These are phyloP conservation scores for Microvelia longipes DNA, from an alignment of 1,140 invertebrate species.

Conservation along the genomic window DNA sequence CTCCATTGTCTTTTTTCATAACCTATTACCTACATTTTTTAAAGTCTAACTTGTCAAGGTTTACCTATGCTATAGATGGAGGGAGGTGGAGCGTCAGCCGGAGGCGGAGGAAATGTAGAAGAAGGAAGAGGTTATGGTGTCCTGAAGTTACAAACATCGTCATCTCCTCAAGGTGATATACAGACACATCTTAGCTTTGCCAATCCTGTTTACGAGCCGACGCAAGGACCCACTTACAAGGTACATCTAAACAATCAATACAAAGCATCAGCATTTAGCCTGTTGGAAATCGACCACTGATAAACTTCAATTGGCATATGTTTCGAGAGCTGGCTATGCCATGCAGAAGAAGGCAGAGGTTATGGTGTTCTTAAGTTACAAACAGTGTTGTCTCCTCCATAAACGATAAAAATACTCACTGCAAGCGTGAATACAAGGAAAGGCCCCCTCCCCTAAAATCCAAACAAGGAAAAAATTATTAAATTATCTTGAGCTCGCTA, in stretches of 20 bases:
- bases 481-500: too few species aligned
- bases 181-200: conserved; percentile 46
- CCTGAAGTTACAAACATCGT: conserved; percentile 34
- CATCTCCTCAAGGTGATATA: conserved; percentile 26
- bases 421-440: too few species aligned
- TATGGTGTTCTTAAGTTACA: conserved; percentile 40
- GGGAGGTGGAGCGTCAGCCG: conserved; percentile 30
- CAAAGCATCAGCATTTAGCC: too few species aligned
- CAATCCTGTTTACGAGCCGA: conserved; percentile 63
- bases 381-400: conserved; percentile 30
- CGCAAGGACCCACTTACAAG: conserved; percentile 45
- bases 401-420: too few species aligned
- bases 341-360: conserved; percentile 34
- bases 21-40: neutral
- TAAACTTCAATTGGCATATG: too few species aligned
- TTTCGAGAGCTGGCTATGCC: too few species aligned
- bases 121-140: conserved; percentile 39
- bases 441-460: too few species aligned
- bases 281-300: too few species aligned
- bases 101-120: conserved; percentile 34
- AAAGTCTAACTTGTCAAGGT: too few species aligned
- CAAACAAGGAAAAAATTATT: too few species aligned
- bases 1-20: neutral
- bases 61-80: neutral
- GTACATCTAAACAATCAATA: conserved; percentile 35